These are phyloP conservation scores for Spodoptera litura DNA, from an alignment of 1,140 invertebrate species.

Conservation along the genomic window DNA sequence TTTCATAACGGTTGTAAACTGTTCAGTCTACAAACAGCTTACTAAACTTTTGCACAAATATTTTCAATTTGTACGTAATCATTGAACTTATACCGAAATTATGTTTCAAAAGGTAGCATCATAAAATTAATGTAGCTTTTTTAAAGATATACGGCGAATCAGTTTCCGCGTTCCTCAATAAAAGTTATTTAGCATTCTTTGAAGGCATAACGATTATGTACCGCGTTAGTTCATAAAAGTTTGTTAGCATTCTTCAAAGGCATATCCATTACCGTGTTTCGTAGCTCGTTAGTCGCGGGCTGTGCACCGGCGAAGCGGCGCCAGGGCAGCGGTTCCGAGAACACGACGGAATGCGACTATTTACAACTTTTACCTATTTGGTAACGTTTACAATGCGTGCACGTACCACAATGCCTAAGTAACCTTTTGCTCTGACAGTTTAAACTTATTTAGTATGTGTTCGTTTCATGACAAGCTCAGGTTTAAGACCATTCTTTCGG, in stretches of 20 bases:
- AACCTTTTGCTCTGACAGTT: constrained; percentile 69
- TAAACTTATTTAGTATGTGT: constrained; percentile 53
- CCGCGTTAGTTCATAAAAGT: constrained; percentile 31
- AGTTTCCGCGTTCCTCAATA: constrained; percentile 27
- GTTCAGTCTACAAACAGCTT: not conserved
- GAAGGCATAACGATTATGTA: constrained; percentile 36
- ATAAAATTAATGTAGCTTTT: constrained; percentile 20
- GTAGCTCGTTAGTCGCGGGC: constrained; percentile 36
- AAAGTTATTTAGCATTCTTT: constrained; percentile 30
- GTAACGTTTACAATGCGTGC: constrained; percentile 80
- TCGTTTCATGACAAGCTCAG: constrained; percentile 24
- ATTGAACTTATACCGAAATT: too few species aligned
- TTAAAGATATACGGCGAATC: constrained; percentile 15
- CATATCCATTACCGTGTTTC: constrained; percentile 39
- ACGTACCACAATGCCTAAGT: constrained; percentile 68
- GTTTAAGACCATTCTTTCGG: constrained; percentile 1
- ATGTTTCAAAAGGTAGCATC: not conserved
- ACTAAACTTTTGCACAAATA: not conserved
- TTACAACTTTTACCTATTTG: constrained; percentile 85
- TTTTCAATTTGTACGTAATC: not conserved
- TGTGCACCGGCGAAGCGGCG: constrained; percentile 63
- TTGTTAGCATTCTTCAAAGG: constrained; percentile 32
- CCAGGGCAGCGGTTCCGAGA: constrained; percentile 75
- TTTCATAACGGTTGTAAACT: not conserved
- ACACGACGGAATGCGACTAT: constrained; percentile 78